Percentiles rank a stretch among this genome's conserved stretches.
phyloP scores from a whole-genome alignment of 2,888 invertebrate species.

The Zaprionus lineosus region DNA sequence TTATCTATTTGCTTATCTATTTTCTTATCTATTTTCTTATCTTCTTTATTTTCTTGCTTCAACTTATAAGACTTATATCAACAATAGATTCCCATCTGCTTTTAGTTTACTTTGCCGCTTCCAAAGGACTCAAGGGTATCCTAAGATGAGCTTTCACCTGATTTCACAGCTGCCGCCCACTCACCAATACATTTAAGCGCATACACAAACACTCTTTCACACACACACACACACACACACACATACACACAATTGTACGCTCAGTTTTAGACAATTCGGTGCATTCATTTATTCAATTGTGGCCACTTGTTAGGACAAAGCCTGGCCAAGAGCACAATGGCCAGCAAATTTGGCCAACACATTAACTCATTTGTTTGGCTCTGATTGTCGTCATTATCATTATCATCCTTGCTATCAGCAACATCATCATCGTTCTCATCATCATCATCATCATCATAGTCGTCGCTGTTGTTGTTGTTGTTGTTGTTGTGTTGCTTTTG shows the following conservation, averaged over 20 bases:
- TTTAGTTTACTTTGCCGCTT: no score
- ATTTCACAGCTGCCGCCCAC: no score
- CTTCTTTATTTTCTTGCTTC: no score
- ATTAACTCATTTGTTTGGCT: constrained; percentile 74
- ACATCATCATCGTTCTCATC: constrained; percentile 16
- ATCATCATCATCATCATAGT: constrained; percentile 2
- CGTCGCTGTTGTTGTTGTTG: no score
- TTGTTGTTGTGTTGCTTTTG: no score
- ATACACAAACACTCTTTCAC: neutral
- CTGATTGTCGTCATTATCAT: constrained; percentile 68
- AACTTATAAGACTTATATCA: no score
- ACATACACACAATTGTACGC: neutral
- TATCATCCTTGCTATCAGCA: constrained; percentile 21
- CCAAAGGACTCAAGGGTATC: no score
- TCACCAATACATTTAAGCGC: no score
- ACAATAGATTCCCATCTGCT: no score
- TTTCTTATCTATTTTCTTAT: no score
- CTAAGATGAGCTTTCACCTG: constrained; percentile 35
- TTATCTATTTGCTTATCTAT: no score
- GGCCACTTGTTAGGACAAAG: constrained; percentile 73
- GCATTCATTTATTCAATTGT: constrained; percentile 76
- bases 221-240: neutral
- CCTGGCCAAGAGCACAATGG: constrained; percentile 55
- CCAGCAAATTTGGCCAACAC: constrained; percentile 61
- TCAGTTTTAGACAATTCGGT: no score